Base-by-base conservation (phyloP, 2,797 vertebrate species). In the Etheostoma nigrum region DNA sequence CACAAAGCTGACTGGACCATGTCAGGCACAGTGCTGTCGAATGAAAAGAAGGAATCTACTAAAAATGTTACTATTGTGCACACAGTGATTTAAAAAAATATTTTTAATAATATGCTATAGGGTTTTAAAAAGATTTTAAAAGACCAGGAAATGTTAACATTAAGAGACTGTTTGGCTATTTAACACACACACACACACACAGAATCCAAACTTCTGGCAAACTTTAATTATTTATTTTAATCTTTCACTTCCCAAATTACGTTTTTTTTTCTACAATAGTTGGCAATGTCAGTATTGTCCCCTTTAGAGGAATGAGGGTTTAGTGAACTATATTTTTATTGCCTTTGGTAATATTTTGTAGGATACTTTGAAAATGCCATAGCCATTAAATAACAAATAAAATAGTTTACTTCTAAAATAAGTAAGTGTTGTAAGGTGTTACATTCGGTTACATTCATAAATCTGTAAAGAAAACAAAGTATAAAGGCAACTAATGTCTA, bases 1-100 rank as follows among this genome's bases (percentile, higher is more conserved):
- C 91, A 84, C 79, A 60, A 2, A 45, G 33, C 78, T 78, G 83
- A 67, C 72, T 68, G 80, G 25, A 59, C 70, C 65, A 25, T 76
- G 81, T 88, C 86, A 89, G 80, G 19, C 67, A 65, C 76, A 12
- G 51, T 3, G 58, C 33, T 57, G 64, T 61, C 49, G 1, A 67
- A 21, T 9, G 67, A 67, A 65, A 57, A 74, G 6, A 36, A 42
- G 1, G 21, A 62, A 47, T 33, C 48, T 58, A 6, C n/a, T 2
- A 27, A 47, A 54, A 10, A 40, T 5, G 49, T 51, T 70, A 30
- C 19, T 25, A 10, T 12, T 55, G 2, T 49, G 15, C 15, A 27
- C 14, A 2, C 3, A 19, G 48, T 12, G 27, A 52, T 49, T 45
- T 4, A n/a, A 19, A 0, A 11, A 12, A 16, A 25, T 0, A 15